Conservation (phyloP, 2,888 invertebrate species). For the Serrognathus titanus region DNA sequence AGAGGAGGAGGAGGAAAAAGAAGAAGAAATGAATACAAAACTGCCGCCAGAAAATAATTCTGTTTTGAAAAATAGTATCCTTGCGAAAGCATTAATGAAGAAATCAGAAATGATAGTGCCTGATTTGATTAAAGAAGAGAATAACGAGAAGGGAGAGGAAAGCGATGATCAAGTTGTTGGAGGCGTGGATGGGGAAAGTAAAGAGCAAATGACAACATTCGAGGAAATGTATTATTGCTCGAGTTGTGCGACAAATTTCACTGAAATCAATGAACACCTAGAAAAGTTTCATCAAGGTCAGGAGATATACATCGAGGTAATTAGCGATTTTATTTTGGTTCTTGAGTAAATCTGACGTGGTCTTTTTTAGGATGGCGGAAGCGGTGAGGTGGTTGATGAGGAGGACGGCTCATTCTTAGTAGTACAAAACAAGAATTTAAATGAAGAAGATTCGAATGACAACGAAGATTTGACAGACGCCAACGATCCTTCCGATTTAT, state of each 20-base stretch:
- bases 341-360: too few species aligned
- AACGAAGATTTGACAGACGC: conserved; percentile 7
- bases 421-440: conserved; percentile 10
- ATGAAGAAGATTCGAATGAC: conserved; percentile 15
- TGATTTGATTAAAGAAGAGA: background rate
- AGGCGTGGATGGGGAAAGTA: conserved; percentile 14
- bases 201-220: conserved; percentile 27
- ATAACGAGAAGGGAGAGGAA: conserved; percentile 23
- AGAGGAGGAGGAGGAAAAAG: conserved; percentile 28
- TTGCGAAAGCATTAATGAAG: conserved; percentile 14
- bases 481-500: conserved; percentile 21
- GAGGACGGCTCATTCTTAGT: conserved; percentile 14
- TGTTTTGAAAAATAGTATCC: conserved; percentile 5
- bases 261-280: conserved; percentile 63
- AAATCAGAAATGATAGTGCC: background rate
- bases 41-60: conserved; percentile 4
- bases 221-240: conserved; percentile 61
- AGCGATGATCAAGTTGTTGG: conserved; percentile 16
- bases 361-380: conserved; percentile 18
- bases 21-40: conserved; percentile 4
- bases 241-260: conserved; percentile 62
- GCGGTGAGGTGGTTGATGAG: conserved; percentile 8
- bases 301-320: conserved; percentile 64
- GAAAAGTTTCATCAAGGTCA: conserved; percentile 64
- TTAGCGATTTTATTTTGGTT: background rate